Base-by-base conservation (phyloP, 2,888 invertebrate species). In the Ypsolopha sequella region DNA sequence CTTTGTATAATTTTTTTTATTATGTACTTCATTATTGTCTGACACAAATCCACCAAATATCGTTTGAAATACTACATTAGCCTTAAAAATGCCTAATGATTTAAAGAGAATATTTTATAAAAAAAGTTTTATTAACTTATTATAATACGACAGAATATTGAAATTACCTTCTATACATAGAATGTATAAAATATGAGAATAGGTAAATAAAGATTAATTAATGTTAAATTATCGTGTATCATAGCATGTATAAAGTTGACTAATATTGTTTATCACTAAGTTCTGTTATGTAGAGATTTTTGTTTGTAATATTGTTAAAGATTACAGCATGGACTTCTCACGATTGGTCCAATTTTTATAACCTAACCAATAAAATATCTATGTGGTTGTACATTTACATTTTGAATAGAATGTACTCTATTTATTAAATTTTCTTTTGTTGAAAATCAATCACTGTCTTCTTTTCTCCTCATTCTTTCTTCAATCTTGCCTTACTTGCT, bases 301-400 rank as follows among this genome's bases (percentile, higher is more conserved):
- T 84, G 82, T 86, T 86, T 86, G 85, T 84, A 85, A 84, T 81
- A 81, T 86, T 85, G 85, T 86, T 86, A 82, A 73, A 52, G 47
- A 84, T 69, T 81, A 78, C 79, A 74, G 73, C 70, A 68, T 73
- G 84, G 82, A 80, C 81, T 79, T 73, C 80, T 76, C 72, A 73
- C 73, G 72, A 70, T 78, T 73, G 85, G 85, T 82, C 85, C 85
- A 86, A 84, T 86, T 86, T 85, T 86, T 85, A 85, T 86, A 86
- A 85, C 76, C 81, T 85, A 85, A 86, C 85, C 84, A 86, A 84
- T 85, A 82, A 84, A 85, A 80, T 85, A 84, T 85, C 76, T 82
- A 86, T 85, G 84, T 86, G 85, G 84, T 85, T 86, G 85, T 86
- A 82, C 81, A 85, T 85, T 85, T 84, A 82, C 81, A 84, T 81